Evolutionary conservation across 2,113 vertebrate genomes (phyloP).

Genomic region (Oenanthe melanoleuca): DNA sequence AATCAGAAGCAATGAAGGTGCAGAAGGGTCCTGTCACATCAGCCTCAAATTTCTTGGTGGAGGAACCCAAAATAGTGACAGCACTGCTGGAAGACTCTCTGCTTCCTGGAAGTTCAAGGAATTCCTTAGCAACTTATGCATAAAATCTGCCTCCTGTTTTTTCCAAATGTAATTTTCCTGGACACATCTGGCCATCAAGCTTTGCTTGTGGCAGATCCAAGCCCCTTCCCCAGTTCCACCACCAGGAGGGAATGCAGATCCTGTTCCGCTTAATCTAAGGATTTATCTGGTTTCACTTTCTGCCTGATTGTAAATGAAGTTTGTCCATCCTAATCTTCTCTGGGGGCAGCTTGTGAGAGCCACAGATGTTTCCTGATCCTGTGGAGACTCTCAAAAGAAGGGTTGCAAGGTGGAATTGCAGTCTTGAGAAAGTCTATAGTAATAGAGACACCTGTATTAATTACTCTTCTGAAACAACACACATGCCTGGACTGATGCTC

Average conservation of each 20-base stretch:
- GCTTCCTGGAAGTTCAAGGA: not conserved
- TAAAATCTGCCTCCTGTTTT: not conserved
- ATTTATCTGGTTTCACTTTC: constrained; percentile 31
- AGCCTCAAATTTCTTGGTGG: not conserved
- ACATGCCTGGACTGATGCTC: not conserved
- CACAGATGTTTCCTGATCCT: constrained; percentile 12
- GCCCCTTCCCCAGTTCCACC: not conserved
- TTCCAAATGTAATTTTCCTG: not conserved
- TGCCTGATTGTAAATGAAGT: not conserved
- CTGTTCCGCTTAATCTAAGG: not conserved
- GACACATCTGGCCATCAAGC: not conserved
- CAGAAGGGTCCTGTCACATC: not conserved
- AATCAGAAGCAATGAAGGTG: not conserved
- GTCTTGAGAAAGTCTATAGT: not conserved
- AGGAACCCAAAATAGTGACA: not conserved
- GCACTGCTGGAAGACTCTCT: not conserved
- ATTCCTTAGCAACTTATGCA: not conserved
- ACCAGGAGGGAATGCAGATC: not conserved
- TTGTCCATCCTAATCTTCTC: constrained; percentile 27
- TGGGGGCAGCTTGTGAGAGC: not conserved
- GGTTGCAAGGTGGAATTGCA: not conserved
- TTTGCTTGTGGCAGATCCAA: not conserved
- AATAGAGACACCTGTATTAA: not conserved
- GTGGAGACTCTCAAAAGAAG: not conserved
- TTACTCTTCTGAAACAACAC: not conserved